Conservation (phyloP, 2,797 vertebrate genomes). For the Onychomys leucogaster region DNA sequence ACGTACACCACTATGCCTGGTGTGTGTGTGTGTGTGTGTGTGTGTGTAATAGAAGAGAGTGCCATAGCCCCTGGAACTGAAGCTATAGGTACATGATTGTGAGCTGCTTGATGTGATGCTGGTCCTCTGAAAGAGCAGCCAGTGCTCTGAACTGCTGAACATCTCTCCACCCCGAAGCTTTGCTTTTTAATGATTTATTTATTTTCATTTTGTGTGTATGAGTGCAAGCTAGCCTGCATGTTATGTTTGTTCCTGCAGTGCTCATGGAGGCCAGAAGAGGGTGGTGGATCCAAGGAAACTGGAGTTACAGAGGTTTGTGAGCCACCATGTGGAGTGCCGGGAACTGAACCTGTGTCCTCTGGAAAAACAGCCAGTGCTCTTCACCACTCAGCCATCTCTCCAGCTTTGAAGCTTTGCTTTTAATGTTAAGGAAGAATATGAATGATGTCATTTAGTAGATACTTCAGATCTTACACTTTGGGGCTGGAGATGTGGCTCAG, state of each 20-base stretch:
- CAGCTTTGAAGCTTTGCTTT: neutral
- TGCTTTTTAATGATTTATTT: neutral
- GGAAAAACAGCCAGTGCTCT: neutral
- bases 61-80: neutral
- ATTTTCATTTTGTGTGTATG: neutral
- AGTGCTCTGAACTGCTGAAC: neutral
- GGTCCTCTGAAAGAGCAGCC: neutral
- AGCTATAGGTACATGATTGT: neutral
- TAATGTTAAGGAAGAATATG: neutral
- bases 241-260: neutral
- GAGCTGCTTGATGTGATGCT: neutral
- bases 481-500: neutral
- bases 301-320: neutral
- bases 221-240: neutral
- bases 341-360: neutral
- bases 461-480: neutral
- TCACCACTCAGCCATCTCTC: neutral
- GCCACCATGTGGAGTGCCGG: neutral
- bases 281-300: neutral
- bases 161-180: neutral
- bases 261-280: neutral
- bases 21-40: neutral
- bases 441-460: neutral
- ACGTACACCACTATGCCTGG: neutral
- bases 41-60: neutral